Conservation (phyloP, 2,797 vertebrate genomes). For the Acrocephalus scirpaceus region DNA sequence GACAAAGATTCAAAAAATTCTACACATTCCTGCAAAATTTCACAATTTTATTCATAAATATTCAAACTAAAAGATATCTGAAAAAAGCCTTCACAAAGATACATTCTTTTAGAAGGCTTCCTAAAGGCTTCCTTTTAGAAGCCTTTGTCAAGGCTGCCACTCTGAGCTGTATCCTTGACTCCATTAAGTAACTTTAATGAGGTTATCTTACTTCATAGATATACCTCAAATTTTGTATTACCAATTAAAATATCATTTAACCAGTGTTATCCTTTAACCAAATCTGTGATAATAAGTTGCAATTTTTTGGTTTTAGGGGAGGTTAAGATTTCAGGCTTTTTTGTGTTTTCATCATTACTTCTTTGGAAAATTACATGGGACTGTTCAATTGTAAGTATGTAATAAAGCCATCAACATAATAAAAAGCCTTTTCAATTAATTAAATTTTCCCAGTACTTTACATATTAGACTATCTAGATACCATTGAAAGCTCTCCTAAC, state of each 20-base stretch:
- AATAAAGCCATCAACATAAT: not conserved
- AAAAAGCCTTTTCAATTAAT: not conserved
- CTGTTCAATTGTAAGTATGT: not conserved
- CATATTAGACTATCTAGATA: not conserved
- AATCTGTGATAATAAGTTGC: not conserved
- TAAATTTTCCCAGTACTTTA: not conserved
- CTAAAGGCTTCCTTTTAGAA: no score
- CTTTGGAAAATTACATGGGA: not conserved
- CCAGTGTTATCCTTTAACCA: not conserved
- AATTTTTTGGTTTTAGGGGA: not conserved
- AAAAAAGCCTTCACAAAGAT: accelerated
- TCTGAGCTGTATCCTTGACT: not conserved
- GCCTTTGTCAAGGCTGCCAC: not conserved
- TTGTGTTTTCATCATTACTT: not conserved
- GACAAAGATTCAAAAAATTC: constrained; percentile 1
- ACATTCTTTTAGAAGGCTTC: not conserved
- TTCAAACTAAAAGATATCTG: not conserved
- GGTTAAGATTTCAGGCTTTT: not conserved
- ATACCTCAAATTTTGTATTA: not conserved
- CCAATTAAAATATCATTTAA: not conserved
- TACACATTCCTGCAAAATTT: not conserved
- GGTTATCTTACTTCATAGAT: not conserved
- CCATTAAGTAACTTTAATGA: not conserved
- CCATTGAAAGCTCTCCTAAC: not conserved
- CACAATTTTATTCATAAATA: not conserved